Percentiles rank a stretch among this genome's conserved stretches.
Evolutionary conservation across 2,113 vertebrate genomes (phyloP).

Genomic region (Dissostichus mawsoni): DNA sequence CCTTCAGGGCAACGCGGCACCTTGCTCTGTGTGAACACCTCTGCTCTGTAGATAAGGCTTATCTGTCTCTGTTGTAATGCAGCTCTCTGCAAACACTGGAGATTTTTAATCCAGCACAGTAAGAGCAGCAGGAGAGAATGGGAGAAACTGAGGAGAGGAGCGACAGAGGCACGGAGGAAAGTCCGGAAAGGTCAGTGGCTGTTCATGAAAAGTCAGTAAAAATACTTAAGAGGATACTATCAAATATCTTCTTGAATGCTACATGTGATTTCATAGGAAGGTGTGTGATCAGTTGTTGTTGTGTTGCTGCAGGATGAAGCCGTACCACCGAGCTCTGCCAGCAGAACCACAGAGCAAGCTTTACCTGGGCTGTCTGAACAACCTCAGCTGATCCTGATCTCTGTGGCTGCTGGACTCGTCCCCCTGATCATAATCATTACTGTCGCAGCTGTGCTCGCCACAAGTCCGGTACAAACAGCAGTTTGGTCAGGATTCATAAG

Average conservation of each 20-base stretch:
- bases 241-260: no score
- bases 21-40: background rate
- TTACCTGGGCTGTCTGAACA: constrained; percentile 37
- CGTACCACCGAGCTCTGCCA: background rate
- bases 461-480: constrained; percentile 34
- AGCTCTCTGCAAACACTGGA: background rate
- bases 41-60: constrained; percentile 43
- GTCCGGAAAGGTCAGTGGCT: background rate
- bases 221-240: no score
- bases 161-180: background rate
- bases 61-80: background rate
- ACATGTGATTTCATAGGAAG: background rate
- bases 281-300: background rate
- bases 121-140: background rate
- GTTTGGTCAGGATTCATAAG: background rate
- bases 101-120: background rate
- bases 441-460: constrained; percentile 13
- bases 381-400: constrained; percentile 20
- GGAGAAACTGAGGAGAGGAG: background rate
- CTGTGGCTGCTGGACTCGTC: constrained; percentile 14
- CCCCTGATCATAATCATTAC: constrained; percentile 10
- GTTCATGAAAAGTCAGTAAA: no score
- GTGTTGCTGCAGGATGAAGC: background rate
- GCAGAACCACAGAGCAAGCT: background rate
- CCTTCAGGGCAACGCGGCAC: no score